A percentile compares a stretch with the other conserved stretches of the same genome.
Conservation (phyloP, 2,888 invertebrate species). For the Buathra laborator region DNA sequence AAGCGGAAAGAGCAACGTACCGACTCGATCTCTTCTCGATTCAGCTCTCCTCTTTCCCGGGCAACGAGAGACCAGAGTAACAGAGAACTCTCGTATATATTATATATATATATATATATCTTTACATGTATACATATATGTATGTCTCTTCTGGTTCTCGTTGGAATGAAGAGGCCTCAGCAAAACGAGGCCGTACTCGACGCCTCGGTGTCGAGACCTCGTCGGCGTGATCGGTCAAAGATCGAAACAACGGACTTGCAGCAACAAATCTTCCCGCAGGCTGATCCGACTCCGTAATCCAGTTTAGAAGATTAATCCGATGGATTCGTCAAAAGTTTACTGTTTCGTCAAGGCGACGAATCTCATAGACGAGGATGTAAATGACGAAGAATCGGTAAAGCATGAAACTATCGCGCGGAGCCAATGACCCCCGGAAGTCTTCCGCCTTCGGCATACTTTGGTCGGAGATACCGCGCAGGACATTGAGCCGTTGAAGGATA, state of each 20-base stretch:
- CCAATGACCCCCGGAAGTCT: slow-evolving; percentile 45
- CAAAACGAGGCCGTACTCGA: slow-evolving; percentile 25
- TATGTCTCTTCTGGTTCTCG: neutral
- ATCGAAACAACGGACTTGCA: slow-evolving; percentile 6
- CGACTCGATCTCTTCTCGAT: slow-evolving; percentile 56
- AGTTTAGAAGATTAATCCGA: neutral
- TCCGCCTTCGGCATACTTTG: slow-evolving; percentile 16
- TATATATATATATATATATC: neutral
- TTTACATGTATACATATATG: neutral
- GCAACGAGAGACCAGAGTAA: slow-evolving; percentile 40
- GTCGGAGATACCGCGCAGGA: neutral
- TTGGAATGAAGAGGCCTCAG: neutral
- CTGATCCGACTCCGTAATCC: neutral
- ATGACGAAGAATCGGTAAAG: neutral
- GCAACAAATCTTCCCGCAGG: neutral
- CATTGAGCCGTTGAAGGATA: slow-evolving; percentile 5
- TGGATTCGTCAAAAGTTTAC: neutral
- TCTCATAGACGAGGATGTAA: no score
- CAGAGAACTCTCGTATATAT: neutral
- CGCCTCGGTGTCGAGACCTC: slow-evolving; percentile 17
- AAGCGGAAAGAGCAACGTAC: slow-evolving; percentile 58
- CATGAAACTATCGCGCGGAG: neutral
- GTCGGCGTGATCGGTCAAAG: slow-evolving; percentile 13
- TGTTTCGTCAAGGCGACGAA: slow-evolving; percentile 2
- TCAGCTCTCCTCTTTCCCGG: slow-evolving; percentile 38